Conservation (phyloP, 2,113 vertebrate species). For the Nycticryphes semicollaris region DNA sequence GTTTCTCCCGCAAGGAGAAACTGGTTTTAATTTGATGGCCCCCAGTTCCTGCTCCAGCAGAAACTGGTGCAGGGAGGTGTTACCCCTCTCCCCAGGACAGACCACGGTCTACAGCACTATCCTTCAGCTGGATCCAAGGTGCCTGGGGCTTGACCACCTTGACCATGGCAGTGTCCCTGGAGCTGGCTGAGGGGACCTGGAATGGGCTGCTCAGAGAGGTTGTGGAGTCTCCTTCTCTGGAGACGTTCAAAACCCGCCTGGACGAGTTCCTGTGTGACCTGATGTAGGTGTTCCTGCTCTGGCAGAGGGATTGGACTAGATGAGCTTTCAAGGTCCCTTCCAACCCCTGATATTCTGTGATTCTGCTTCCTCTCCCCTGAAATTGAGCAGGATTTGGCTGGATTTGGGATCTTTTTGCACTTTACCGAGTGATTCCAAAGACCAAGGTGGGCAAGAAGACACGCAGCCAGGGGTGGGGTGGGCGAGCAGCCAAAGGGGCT, state of each 20-base stretch:
- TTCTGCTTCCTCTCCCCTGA: not conserved
- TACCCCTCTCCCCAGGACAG: not conserved
- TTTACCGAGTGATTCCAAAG: not conserved
- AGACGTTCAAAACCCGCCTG: too few species aligned
- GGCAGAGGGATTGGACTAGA: too few species aligned
- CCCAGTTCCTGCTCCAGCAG: not conserved
- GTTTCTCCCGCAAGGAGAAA: rapidly evolving
- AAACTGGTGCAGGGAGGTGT: not conserved
- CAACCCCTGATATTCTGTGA: too few species aligned
- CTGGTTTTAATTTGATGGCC: not conserved
- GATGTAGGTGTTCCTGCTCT: too few species aligned
- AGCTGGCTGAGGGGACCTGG: not conserved
- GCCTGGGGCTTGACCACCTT: too few species aligned
- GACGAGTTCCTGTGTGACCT: too few species aligned
- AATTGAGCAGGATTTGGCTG: rapidly evolving
- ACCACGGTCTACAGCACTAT: rapidly evolving
- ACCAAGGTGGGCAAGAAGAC: not conserved
- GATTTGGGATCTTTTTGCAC: not conserved
- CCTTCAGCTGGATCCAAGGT: not conserved
- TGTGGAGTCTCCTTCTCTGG: too few species aligned
- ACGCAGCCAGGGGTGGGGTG: rapidly evolving
- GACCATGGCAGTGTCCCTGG: rapidly evolving
- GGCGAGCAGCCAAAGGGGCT: too few species aligned
- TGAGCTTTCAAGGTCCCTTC: too few species aligned
- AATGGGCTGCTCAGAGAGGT: too few species aligned